Evolutionary conservation across 2,888 invertebrate genomes (phyloP), one percentile per base, ranked within the genome.

Genomic region (Cryptocephalus primarius): DNA sequence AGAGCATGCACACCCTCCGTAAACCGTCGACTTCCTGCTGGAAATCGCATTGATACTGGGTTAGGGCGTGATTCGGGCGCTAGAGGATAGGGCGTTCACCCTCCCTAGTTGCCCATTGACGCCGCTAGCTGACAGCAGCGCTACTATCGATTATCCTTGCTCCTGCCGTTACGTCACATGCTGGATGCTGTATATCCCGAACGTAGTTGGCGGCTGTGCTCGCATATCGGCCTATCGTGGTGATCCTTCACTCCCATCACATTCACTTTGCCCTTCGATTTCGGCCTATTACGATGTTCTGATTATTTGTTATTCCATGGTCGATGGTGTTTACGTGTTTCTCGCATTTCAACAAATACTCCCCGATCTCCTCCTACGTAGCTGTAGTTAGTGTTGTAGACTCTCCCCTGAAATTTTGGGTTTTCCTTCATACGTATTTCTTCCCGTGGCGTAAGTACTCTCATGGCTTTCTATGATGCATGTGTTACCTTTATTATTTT

Each of bases 111-210:
- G 13, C 56, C 45, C 42, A 50, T 51, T 53, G 54, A 49, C 47
- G 51, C 65, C 68, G 65, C 59, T 52, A 61, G 58, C 56, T 57
- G 63, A 57, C 61, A 57, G 60, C 60, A 67, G 69, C 68, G 68
- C 67, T 65, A 55, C 64, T 64, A 69, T 69, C 69, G 69, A 69
- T 69, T 68, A 65, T 65, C 66, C 63, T 60, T 60, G 58, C 60
- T 33, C 31, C 32, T 33, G 10, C 12, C 33, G 62, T 67, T 66
- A 68, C 68, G 69, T 68, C 68, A 68, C 60, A 51, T 40, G 44
- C 53, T 49, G 66, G 67, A 66, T 67, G 67, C 67, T 68, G 67
- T 64, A 64, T 61, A 49, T 48, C 52, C 49, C 43, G 45, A 62
- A 61, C 63, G 64, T 61, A 64, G 64, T 63, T 60, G 64, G 60